phyloP scores from a whole-genome alignment of 2,113 vertebrate genomes.

The Athene noctua region DNA sequence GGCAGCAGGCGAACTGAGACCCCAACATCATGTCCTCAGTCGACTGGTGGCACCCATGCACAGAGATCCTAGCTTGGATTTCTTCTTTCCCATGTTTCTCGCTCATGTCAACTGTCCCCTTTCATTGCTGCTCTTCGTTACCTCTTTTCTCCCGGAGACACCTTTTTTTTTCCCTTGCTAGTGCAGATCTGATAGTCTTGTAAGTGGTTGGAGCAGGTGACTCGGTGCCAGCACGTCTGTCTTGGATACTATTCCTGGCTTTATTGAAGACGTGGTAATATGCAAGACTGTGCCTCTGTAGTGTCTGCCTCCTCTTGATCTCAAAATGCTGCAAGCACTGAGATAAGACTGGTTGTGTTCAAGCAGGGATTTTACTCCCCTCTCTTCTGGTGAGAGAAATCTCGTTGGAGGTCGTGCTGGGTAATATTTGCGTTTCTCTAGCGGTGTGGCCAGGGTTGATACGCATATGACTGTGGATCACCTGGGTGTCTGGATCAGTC shows the following conservation, averaged over 20 bases:
- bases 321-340: background rate
- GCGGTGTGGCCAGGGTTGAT: background rate
- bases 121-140: background rate
- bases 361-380: background rate
- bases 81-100: background rate
- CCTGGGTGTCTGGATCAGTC: background rate
- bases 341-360: background rate
- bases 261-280: background rate
- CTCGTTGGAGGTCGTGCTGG: background rate
- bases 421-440: background rate
- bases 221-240: slow-evolving; percentile 11
- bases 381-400: background rate
- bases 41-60: accelerated
- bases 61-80: background rate
- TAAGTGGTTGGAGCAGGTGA: slow-evolving; percentile 26
- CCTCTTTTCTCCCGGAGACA: background rate
- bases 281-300: background rate
- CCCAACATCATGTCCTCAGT: background rate
- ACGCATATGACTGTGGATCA: accelerated
- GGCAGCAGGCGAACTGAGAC: background rate
- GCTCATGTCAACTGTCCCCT: background rate
- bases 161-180: background rate
- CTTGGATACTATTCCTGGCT: slow-evolving; percentile 27
- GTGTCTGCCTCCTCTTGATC: slow-evolving; percentile 14
- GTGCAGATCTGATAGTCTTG: background rate